A percentile compares a stretch with the other conserved stretches of the same genome.
Evolutionary conservation across 2,797 vertebrate species (phyloP).

Genomic region (Bradypodion ventrale): DNA sequence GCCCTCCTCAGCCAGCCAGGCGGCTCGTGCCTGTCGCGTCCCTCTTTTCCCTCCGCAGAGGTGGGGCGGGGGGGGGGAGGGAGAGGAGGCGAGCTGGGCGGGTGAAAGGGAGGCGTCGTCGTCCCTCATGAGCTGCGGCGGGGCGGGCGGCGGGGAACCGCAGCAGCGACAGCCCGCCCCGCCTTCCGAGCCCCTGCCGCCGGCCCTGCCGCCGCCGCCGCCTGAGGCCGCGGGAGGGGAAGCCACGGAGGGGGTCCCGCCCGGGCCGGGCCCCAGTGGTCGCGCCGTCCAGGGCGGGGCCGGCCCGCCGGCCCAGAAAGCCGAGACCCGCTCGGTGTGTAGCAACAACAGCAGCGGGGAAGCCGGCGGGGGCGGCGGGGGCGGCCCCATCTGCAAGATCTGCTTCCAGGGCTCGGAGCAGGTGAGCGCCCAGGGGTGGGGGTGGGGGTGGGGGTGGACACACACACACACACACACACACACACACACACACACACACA

Average conservation of each 20-base stretch:
- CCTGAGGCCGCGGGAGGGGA: slow-evolving; percentile 25
- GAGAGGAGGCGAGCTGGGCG: slow-evolving; percentile 5
- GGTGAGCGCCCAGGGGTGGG: slow-evolving; percentile 72
- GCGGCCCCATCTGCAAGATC: slow-evolving; percentile 91
- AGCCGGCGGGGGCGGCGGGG: slow-evolving; percentile 78
- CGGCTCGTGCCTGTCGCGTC: slow-evolving; percentile 17
- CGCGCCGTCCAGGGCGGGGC: slow-evolving; percentile 27
- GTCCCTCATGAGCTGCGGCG: slow-evolving; percentile 14
- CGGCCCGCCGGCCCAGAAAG: slow-evolving; percentile 62
- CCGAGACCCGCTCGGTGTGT: slow-evolving; percentile 82
- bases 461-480: too few species aligned
- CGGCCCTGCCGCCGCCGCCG: slow-evolving; percentile 44
- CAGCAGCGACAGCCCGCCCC: slow-evolving; percentile 48
- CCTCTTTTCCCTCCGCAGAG: neutral
- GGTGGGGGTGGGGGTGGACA: too few species aligned
- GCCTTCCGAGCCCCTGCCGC: slow-evolving; percentile 22
- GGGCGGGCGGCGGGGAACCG: slow-evolving; percentile 46
- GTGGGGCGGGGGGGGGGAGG: neutral
- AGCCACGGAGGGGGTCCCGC: slow-evolving; percentile 41
- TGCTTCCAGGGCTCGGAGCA: slow-evolving; percentile 93
- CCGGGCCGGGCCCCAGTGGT: slow-evolving; percentile 29
- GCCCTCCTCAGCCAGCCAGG: slow-evolving; percentile 14
- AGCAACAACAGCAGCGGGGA: slow-evolving; percentile 83
- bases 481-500: too few species aligned
- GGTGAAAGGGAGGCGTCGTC: neutral